phyloP scores from a whole-genome alignment of 2,113 vertebrate species.

The Salminus brasiliensis region DNA sequence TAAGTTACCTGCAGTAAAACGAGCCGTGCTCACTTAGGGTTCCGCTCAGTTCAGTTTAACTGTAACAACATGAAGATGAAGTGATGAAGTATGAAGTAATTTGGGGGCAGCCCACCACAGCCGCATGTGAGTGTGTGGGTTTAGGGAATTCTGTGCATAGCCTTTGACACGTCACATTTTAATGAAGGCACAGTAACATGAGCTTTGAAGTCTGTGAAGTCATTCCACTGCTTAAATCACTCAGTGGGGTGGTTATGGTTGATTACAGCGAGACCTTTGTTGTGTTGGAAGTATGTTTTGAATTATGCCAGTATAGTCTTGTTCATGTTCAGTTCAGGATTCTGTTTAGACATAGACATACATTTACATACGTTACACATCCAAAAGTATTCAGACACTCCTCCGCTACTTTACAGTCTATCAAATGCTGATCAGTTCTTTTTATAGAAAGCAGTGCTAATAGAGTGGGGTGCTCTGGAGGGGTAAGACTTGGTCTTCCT shows the following conservation, averaged over 20 bases:
- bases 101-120: constrained; percentile 1
- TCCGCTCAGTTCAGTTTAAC: constrained; percentile 27
- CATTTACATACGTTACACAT: too few relatives aligned
- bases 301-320: neutral
- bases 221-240: neutral
- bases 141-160: constrained; percentile 16
- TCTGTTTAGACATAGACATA: neutral
- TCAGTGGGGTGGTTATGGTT: neutral
- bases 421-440: too few relatives aligned
- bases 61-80: constrained; percentile 6
- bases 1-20: constrained; percentile 17
- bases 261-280: neutral
- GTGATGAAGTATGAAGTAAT: constrained; percentile 34
- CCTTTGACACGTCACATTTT: constrained; percentile 26
- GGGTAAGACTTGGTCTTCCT: too few relatives aligned
- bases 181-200: constrained; percentile 12
- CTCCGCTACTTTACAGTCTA: too few relatives aligned
- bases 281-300: neutral
- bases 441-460: too few relatives aligned
- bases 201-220: neutral
- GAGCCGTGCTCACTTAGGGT: constrained; percentile 4
- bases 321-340: neutral
- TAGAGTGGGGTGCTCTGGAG: too few relatives aligned
- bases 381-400: too few relatives aligned
- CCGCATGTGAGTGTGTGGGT: neutral